Conservation (phyloP, 1,140 invertebrate genomes). For the Zaprionus capensis region DNA sequence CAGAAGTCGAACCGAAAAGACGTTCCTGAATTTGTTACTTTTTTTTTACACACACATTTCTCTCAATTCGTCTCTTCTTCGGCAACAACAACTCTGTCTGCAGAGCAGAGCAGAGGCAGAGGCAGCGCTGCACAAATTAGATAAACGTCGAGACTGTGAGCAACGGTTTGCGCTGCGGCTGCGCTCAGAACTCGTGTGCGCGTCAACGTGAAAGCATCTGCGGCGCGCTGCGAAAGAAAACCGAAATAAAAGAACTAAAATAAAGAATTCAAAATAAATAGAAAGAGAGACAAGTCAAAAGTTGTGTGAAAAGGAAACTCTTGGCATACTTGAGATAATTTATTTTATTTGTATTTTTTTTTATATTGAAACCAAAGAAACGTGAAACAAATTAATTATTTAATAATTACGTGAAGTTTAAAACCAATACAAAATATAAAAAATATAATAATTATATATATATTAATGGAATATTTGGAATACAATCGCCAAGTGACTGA, state of each 20-base stretch:
- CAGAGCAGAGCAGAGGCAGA: slow-evolving; percentile 24
- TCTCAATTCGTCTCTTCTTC: slow-evolving; percentile 14
- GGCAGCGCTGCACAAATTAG: slow-evolving; percentile 42
- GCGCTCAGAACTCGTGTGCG: slow-evolving; percentile 75
- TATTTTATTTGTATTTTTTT: slow-evolving; percentile 59
- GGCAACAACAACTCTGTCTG: slow-evolving; percentile 18
- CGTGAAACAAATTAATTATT: slow-evolving; percentile 37
- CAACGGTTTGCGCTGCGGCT: slow-evolving; percentile 74
- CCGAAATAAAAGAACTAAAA: slow-evolving; percentile 26
- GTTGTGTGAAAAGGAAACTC: not conserved
- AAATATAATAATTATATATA: slow-evolving; percentile 23
- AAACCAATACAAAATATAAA: not conserved
- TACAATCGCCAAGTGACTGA: slow-evolving; percentile 39
- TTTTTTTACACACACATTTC: slow-evolving; percentile 15
- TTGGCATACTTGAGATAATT: slow-evolving; percentile 16
- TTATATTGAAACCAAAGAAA: slow-evolving; percentile 48
- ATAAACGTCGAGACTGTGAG: slow-evolving; percentile 43
- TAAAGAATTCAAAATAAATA: slow-evolving; percentile 3
- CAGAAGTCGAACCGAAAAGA: slow-evolving; percentile 57
- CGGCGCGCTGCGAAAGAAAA: slow-evolving; percentile 50
- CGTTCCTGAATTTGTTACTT: slow-evolving; percentile 57
- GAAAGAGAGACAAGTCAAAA: slow-evolving; percentile 18
- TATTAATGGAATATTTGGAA: not conserved
- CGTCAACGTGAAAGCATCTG: slow-evolving; percentile 74
- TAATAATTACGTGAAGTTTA: too few species aligned